Conservation (phyloP, 2,113 vertebrate genomes). For the Clarias magur region DNA sequence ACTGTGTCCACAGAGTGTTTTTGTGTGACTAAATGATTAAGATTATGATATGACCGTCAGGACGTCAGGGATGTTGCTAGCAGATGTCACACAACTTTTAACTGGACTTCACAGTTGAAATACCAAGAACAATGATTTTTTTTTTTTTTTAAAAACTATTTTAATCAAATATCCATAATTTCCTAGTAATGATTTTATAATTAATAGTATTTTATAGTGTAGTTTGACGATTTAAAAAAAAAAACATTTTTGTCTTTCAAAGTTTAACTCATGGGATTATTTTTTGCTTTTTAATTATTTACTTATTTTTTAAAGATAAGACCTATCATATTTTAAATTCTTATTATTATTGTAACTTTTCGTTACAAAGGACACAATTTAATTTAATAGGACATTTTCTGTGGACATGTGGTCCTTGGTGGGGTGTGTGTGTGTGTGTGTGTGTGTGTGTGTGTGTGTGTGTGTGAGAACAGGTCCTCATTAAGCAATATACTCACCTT, state of each 20-base stretch:
- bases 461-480: background rate
- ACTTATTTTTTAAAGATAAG: background rate
- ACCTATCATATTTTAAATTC: background rate
- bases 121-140: background rate
- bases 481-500: background rate
- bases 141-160: background rate
- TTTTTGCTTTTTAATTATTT: background rate
- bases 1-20: constrained; percentile 35
- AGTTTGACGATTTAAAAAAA: background rate
- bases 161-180: background rate
- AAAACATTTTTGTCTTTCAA: background rate
- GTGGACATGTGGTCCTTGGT: constrained; percentile 42
- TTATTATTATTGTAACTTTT: background rate
- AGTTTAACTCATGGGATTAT: background rate
- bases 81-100: background rate
- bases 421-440: background rate
- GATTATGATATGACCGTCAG: background rate
- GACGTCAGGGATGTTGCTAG: background rate
- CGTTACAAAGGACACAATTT: background rate
- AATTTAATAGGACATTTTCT: background rate
- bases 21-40: background rate
- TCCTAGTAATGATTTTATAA: background rate
- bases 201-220: background rate
- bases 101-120: background rate
- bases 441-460: background rate